phyloP scores from a whole-genome alignment of 2,888 invertebrate genomes.

The Agrotis clavis region DNA sequence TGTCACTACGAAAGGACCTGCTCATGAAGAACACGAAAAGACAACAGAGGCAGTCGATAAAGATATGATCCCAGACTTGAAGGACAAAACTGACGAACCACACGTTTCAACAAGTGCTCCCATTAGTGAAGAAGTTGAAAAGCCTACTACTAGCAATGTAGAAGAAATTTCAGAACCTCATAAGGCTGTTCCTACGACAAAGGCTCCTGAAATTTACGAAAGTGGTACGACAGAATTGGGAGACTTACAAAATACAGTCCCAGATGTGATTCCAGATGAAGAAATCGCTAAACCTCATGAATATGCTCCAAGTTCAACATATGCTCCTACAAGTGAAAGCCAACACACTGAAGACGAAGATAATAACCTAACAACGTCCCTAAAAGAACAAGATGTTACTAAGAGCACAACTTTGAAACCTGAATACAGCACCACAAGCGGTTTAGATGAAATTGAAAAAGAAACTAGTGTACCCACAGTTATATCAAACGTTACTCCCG shows the following conservation, averaged over 20 bases:
- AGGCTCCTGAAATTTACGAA: slow-evolving; percentile 43
- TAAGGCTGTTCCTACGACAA: slow-evolving; percentile 31
- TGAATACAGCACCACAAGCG: slow-evolving; percentile 47
- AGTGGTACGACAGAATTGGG: slow-evolving; percentile 56
- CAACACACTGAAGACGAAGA: slow-evolving; percentile 29
- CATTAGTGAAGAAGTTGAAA: slow-evolving; percentile 37
- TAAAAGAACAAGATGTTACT: slow-evolving; percentile 31
- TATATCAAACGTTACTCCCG: slow-evolving; percentile 28
- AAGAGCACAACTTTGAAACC: slow-evolving; percentile 22
- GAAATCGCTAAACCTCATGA: slow-evolving; percentile 47
- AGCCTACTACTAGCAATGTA: slow-evolving; percentile 39
- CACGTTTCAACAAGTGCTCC: slow-evolving; percentile 40
- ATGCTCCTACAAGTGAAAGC: slow-evolving; percentile 26
- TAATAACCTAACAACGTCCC: slow-evolving; percentile 17
- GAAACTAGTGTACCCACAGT: slow-evolving; percentile 31
- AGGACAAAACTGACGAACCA: slow-evolving; percentile 34
- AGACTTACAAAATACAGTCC: slow-evolving; percentile 60
- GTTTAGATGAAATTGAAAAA: slow-evolving; percentile 36
- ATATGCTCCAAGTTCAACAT: slow-evolving; percentile 33
- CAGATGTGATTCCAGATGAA: slow-evolving; percentile 53
- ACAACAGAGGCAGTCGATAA: slow-evolving; percentile 45
- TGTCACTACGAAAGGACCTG: slow-evolving; percentile 51
- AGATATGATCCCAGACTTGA: slow-evolving; percentile 28
- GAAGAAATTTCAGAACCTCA: slow-evolving; percentile 32
- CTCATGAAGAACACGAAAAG: slow-evolving; percentile 34